Percentiles rank a stretch among this genome's conserved stretches.
phyloP scores from a whole-genome alignment of 1,140 invertebrate genomes.

The Cotesia vestalis region DNA sequence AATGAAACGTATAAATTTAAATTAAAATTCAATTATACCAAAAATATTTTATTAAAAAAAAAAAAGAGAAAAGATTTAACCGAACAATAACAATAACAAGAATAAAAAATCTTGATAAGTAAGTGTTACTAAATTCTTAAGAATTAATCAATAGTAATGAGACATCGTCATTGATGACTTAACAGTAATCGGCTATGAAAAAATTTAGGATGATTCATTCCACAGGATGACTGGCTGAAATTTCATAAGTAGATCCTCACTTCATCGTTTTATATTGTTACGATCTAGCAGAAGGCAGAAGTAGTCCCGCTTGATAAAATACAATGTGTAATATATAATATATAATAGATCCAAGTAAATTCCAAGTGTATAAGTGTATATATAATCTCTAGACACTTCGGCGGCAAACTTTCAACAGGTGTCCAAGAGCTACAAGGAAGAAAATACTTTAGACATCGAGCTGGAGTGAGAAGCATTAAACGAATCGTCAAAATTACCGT shows the following conservation, averaged over 20 bases:
- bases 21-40: too few species aligned
- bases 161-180: too few species aligned
- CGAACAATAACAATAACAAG: too few species aligned
- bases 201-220: slow-evolving; percentile 31
- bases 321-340: too few species aligned
- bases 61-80: too few species aligned
- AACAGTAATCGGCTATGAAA: not conserved
- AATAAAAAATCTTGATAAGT: too few species aligned
- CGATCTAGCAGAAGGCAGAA: not conserved
- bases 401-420: slow-evolving; percentile 46
- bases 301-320: too few species aligned
- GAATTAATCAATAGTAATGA: too few species aligned
- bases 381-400: slow-evolving; percentile 24
- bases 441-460: too few species aligned
- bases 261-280: not conserved
- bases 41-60: too few species aligned
- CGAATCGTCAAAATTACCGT: slow-evolving; percentile 40
- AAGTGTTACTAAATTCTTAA: too few species aligned
- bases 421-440: slow-evolving; percentile 27
- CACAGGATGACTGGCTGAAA: slow-evolving; percentile 31
- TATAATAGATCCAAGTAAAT: slow-evolving; percentile 7
- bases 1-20: too few species aligned
- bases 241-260: slow-evolving; percentile 13
- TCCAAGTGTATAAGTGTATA: slow-evolving; percentile 14
- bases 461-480: slow-evolving; percentile 9